Evolutionary conservation across 2,888 invertebrate species (phyloP).

Genomic region (Lamellibrachia columna): DNA sequence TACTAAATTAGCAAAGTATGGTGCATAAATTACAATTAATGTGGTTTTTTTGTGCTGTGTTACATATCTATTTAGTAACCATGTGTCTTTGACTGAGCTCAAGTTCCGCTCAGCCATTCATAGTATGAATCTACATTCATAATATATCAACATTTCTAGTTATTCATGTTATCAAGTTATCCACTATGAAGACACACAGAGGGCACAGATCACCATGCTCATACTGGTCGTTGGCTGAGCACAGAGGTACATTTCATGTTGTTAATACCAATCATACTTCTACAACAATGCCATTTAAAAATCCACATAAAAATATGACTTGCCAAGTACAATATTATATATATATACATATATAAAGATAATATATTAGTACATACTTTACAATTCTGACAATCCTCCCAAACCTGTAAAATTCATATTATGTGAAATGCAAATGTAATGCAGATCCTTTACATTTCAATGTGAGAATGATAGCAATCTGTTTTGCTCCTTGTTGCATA

Average conservation of each 20-base stretch:
- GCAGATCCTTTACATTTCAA: background rate
- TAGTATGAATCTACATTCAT: background rate
- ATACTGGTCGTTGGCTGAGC: background rate
- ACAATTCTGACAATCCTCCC: background rate
- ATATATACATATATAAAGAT: background rate
- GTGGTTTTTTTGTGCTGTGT: background rate
- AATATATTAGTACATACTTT: background rate
- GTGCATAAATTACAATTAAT: background rate
- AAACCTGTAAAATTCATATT: background rate
- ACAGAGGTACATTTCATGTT: background rate
- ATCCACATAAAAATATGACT: background rate
- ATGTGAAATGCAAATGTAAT: background rate
- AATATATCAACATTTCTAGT: background rate
- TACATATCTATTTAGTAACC: background rate
- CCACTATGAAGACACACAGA: background rate
- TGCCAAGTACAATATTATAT: background rate
- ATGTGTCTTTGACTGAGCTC: background rate
- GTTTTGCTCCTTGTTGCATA: background rate
- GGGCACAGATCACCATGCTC: background rate
- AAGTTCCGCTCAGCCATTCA: too few relatives aligned
- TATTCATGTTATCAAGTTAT: background rate
- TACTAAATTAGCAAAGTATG: background rate
- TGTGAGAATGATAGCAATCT: background rate
- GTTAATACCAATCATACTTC: background rate
- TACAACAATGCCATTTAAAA: background rate